Conservation (phyloP, 2,113 vertebrate genomes). For the Mastomys coucha region DNA sequence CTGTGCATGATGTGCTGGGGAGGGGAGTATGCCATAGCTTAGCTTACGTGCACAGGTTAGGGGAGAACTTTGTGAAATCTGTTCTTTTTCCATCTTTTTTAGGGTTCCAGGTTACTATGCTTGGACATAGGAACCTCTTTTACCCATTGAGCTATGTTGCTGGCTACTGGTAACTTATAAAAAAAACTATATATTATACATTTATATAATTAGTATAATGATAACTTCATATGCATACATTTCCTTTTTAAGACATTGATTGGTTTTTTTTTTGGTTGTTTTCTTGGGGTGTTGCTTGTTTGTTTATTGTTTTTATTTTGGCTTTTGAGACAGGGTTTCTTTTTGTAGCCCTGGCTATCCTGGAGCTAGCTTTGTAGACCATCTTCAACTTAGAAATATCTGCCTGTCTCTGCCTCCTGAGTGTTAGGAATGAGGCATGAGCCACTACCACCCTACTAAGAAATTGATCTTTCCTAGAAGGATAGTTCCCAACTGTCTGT, state of each 20-base stretch:
- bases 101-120: not conserved
- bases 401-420: not conserved
- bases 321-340: not conserved
- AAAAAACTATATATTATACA: not conserved
- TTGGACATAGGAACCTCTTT: not conserved
- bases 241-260: not conserved
- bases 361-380: not conserved
- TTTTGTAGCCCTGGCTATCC: not conserved
- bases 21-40: not conserved
- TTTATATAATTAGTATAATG: not conserved
- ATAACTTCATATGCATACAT: not conserved
- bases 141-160: not conserved
- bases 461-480: not conserved
- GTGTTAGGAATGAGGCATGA: not conserved
- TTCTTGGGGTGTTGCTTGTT: not conserved
- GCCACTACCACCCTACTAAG: not conserved
- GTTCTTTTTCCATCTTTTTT: not conserved
- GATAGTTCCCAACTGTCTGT: not conserved
- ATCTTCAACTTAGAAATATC: not conserved
- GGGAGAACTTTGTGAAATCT: not conserved
- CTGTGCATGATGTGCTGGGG: not conserved
- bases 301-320: not conserved
- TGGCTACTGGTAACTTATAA: not conserved
- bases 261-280: too few relatives aligned
- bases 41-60: not conserved